Percentiles rank a stretch among this genome's conserved stretches.
Conservation (phyloP, 2,888 invertebrate species). For the Pherbina coryleti region DNA sequence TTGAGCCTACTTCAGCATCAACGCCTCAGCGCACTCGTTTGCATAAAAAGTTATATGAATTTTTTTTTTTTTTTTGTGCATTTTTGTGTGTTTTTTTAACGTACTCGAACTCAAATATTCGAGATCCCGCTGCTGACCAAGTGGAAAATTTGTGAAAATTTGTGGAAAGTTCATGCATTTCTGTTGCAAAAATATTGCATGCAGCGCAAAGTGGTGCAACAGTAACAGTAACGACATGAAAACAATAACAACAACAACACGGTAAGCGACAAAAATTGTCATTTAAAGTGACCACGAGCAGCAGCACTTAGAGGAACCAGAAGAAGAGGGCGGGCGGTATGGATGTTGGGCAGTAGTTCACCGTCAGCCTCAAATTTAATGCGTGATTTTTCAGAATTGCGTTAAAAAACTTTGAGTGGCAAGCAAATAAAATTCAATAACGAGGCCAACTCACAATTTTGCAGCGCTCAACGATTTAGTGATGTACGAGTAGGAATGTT, state of each 20-base stretch:
- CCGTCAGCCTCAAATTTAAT: not conserved
- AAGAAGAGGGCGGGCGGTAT: slow-evolving; percentile 7
- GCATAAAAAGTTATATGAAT: slow-evolving; percentile 5
- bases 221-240: slow-evolving; percentile 3
- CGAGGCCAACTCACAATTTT: not conserved
- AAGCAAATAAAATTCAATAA: not conserved
- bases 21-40: slow-evolving; percentile 23
- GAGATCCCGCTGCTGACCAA: not conserved
- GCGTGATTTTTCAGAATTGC: not conserved
- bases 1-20: slow-evolving; percentile 24
- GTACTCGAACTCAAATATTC: not conserved
- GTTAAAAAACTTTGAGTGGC: slow-evolving; percentile 3
- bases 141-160: slow-evolving; percentile 34
- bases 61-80: not conserved
- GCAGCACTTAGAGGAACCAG: not conserved
- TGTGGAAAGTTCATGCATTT: slow-evolving; percentile 16
- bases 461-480: not conserved
- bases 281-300: slow-evolving; percentile 19
- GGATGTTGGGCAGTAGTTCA: slow-evolving; percentile 18
- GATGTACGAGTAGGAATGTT: not conserved
- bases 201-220: not conserved
- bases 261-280: slow-evolving; percentile 3
- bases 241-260: slow-evolving; percentile 14
- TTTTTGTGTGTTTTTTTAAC: not conserved
- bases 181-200: not conserved